Base-by-base conservation (phyloP, 2,113 vertebrate species). In the Melanerpes formicivorus region DNA sequence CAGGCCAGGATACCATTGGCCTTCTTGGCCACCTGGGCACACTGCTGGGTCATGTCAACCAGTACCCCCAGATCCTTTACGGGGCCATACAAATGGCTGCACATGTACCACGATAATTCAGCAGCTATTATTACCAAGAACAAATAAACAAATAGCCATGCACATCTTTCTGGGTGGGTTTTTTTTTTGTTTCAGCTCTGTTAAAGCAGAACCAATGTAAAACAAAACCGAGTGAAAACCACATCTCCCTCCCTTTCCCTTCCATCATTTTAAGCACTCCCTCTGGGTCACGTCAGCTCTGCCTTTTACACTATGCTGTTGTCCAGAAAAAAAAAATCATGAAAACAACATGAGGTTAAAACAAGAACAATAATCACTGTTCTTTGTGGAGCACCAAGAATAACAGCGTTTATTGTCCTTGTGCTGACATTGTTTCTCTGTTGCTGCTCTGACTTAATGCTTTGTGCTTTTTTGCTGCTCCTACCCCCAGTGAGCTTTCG, bases 321-420 rank as follows among this genome's bases (percentile, higher is more conserved):
- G 55, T 78, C 74, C 69, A 88, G 73, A 86, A 88, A 82, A 50
- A 82, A 50, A 52, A 52, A 95, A 93, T 93, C 89, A 66, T 85
- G 69, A 96, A 96, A 96, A 52, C 80, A 95, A 32, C 65, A 88
- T 69, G 77, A 94, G 93, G 83, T 89, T 88, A 91, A 93, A 95
- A 91, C 59, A 90, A 88, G 84, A 92, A 96, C 94, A 97, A 95
- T 87, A 95, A 95, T 95, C 65, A 70, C 81, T 95, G 91, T 94
- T 96, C 75, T 94, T 96, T 69, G 73, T 95, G 76, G 90, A 97
- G 78, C 84, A 84, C 87, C 88, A 87, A 94, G 80, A 96, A 93
- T 90, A 96, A 96, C 87, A 94, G 81, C 25, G 50, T 80, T 93
- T 96, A 96, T 94, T 96, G 90, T 96, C 96, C 91, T 96, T 97